These are phyloP conservation scores for Magallana ariakensis DNA, from an alignment of 1,140 invertebrate species.

Conservation along the genomic window DNA sequence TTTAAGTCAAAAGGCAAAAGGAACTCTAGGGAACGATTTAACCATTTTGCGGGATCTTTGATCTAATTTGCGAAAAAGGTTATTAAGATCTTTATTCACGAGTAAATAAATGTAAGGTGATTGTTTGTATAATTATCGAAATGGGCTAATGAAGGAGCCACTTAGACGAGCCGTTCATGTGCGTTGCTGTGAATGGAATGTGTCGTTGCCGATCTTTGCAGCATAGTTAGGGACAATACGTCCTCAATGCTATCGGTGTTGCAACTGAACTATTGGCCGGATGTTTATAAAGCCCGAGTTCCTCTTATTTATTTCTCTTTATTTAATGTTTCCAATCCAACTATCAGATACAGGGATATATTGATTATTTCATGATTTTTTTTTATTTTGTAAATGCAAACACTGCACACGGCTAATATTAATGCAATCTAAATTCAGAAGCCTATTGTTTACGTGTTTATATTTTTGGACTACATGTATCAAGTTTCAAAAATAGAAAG, in stretches of 20 bases:
- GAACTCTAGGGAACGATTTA: constrained; percentile 27
- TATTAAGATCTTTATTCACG: constrained; percentile 32
- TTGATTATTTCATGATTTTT: constrained; percentile 13
- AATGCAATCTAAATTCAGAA: too few relatives aligned
- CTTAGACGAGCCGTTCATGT: neutral
- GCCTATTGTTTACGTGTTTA: too few relatives aligned
- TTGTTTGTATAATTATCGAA: constrained; percentile 16
- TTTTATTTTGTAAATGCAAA: too few relatives aligned
- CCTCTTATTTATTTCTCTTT: neutral
- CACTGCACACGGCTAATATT: too few relatives aligned
- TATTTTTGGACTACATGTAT: too few relatives aligned
- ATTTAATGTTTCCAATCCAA: neutral
- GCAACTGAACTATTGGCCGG: neutral
- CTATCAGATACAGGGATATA: neutral
- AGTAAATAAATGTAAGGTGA: constrained; percentile 29
- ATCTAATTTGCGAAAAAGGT: constrained; percentile 27
- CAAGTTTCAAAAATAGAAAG: too few relatives aligned
- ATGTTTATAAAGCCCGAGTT: constrained; percentile 12
- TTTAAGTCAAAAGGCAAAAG: constrained; percentile 27
- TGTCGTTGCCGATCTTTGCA: neutral
- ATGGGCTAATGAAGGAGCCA: constrained; percentile 4
- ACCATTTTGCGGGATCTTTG: constrained; percentile 16
- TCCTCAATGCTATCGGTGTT: neutral
- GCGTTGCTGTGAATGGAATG: neutral
- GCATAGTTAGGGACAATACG: neutral